Evolutionary conservation across 2,113 vertebrate genomes (phyloP).

Genomic region (Climacteris rufus): DNA sequence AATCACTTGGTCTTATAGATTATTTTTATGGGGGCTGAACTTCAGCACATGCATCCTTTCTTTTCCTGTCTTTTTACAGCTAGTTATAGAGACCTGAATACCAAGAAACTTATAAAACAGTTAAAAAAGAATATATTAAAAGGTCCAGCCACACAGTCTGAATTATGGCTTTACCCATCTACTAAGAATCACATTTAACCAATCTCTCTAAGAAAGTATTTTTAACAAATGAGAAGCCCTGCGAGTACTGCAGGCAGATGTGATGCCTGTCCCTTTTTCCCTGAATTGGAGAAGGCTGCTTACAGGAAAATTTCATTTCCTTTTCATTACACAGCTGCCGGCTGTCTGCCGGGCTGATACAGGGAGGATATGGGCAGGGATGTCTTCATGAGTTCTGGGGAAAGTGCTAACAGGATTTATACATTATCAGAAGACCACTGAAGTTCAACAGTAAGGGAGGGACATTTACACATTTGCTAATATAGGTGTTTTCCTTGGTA

Average conservation of each 20-base stretch:
- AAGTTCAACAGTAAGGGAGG: neutral
- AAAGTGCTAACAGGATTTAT: neutral
- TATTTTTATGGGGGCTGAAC: neutral
- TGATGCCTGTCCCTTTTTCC: neutral
- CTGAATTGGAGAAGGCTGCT: neutral
- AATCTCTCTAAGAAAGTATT: neutral
- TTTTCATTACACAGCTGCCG: neutral
- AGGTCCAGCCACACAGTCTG: neutral
- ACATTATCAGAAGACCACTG: neutral
- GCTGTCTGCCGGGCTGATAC: neutral
- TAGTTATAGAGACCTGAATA: neutral
- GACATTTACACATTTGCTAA: neutral
- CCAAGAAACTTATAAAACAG: neutral
- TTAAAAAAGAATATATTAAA: neutral
- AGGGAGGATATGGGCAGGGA: neutral
- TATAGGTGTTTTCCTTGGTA: neutral
- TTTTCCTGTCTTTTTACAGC: neutral
- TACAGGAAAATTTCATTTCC: slow-evolving; percentile 28
- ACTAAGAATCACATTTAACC: neutral
- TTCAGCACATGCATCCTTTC: neutral
- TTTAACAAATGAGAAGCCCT: neutral
- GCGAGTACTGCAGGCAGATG: neutral
- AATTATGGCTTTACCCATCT: neutral
- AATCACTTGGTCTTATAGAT: neutral
- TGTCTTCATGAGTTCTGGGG: neutral